Evolutionary conservation across 1,140 invertebrate species (phyloP).

Genomic region (Macrobrachium nipponense): DNA sequence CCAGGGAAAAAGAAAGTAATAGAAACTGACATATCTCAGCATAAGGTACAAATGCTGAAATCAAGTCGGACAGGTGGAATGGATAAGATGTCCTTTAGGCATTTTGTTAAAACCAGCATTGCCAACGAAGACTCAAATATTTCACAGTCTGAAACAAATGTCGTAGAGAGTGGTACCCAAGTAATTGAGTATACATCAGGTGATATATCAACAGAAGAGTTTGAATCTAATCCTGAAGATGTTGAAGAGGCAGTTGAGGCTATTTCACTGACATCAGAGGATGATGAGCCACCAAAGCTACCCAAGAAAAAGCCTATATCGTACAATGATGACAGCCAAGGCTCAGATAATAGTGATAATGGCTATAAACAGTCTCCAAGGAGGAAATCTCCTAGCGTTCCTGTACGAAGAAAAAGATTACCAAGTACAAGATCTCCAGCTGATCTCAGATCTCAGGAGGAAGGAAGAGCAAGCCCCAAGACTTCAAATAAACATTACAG

Average conservation of each 20-base stretch:
- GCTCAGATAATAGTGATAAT: background rate
- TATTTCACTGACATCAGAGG: constrained; percentile 23
- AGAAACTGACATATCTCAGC: background rate
- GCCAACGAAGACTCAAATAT: background rate
- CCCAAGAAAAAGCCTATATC: background rate
- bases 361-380: background rate
- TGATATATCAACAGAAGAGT: constrained; percentile 31
- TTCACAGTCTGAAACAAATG: background rate
- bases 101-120: constrained; percentile 31
- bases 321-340: constrained; percentile 2
- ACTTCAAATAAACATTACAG: background rate
- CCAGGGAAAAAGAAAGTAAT: constrained; percentile 16
- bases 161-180: background rate
- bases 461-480: background rate
- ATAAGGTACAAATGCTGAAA: background rate
- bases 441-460: constrained; percentile 11
- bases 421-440: constrained; percentile 3
- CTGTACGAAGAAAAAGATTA: constrained; percentile 8
- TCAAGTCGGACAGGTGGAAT: constrained; percentile 29
- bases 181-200: constrained; percentile 33
- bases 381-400: background rate
- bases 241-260: constrained; percentile 53
- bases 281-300: background rate
- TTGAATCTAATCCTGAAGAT: background rate
- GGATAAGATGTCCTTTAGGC: constrained; percentile 44